Evolutionary conservation across 2,888 invertebrate species (phyloP), one percentile per base, ranked within the genome.

Genomic region (Stenoptilia bipunctidactyla): DNA sequence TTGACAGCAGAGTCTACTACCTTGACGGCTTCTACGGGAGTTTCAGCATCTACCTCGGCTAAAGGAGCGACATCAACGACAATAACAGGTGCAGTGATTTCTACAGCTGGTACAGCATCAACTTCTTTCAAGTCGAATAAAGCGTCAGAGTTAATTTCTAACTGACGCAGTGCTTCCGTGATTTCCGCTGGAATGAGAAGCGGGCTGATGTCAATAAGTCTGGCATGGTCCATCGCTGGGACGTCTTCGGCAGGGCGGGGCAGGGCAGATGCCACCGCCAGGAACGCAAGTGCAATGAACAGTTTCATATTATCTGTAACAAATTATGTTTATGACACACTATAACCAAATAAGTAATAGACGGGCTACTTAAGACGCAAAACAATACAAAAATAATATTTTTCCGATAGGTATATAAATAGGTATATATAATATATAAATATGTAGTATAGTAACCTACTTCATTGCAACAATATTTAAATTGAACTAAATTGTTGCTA

Each of bases 301-400:
- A 66, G 38, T 52, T 69, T 76, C 79, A 80, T 39, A 47, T 67
- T 13, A 44, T 68, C 70, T 62, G 38, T 66, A 20, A 20, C 3
- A 20, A 5, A 20, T n/a, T n/a, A n/a, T n/a, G n/a, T n/a, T n/a
- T n/a, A n/a, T n/a, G n/a, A n/a, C n/a, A n/a, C n/a, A n/a, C n/a
- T n/a, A n/a, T n/a, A n/a, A n/a, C n/a, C n/a, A n/a, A n/a, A n/a
- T n/a, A n/a, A n/a, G n/a, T n/a, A n/a, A n/a, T n/a, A n/a, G n/a
- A n/a, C n/a, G n/a, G n/a, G 9, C 27, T 25, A 25, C 27, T 8
- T 9, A 25, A 25, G 6, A 25, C 27, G 5, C 5, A 25, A 9
- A 8, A 25, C 27, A 25, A 25, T 25, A 25, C 6, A 25, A 8
- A 25, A 8, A 25, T 25, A 25, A 25, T n/a, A n/a, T n/a, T n/a